Conservation (phyloP, 2,113 vertebrate genomes). For the Toxotes chatareus region DNA sequence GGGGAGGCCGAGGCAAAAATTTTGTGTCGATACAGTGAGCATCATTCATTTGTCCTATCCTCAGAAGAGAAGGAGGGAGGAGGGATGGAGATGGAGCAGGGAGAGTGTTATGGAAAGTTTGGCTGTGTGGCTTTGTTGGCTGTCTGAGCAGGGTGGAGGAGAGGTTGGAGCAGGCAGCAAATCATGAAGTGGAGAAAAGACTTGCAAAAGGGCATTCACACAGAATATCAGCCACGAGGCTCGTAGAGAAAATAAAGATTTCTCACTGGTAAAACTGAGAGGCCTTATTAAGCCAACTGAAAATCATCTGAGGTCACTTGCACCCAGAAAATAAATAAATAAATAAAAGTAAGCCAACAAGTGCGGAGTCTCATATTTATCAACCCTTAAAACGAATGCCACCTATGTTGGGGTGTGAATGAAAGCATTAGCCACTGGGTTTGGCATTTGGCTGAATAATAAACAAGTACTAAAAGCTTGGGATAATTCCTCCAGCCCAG, state of each 20-base stretch:
- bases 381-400: slow-evolving; percentile 39
- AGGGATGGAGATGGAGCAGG: slow-evolving; percentile 7
- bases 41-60: slow-evolving; percentile 74
- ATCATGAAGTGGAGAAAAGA: slow-evolving; percentile 31
- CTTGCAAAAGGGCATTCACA: slow-evolving; percentile 43
- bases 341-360: slow-evolving; percentile 8
- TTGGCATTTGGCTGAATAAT: slow-evolving; percentile 66
- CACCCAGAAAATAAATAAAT: slow-evolving; percentile 24
- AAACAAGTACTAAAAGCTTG: slow-evolving; percentile 68
- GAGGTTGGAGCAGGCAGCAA: slow-evolving; percentile 16
- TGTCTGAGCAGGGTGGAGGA: slow-evolving; percentile 37
- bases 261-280: neutral
- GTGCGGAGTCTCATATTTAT: slow-evolving; percentile 21
- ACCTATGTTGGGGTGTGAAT: slow-evolving; percentile 32
- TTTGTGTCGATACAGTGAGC: slow-evolving; percentile 71
- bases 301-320: slow-evolving; percentile 24
- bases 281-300: slow-evolving; percentile 17
- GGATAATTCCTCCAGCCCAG: slow-evolving; percentile 56
- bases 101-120: slow-evolving; percentile 25
- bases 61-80: slow-evolving; percentile 21
- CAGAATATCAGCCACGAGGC: slow-evolving; percentile 24
- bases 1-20: slow-evolving; percentile 49
- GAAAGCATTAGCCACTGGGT: slow-evolving; percentile 49
- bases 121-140: slow-evolving; percentile 45
- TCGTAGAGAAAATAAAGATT: slow-evolving; percentile 26